phyloP scores from a whole-genome alignment of 2,888 invertebrate species.

The Cyrtodaria siliqua region DNA sequence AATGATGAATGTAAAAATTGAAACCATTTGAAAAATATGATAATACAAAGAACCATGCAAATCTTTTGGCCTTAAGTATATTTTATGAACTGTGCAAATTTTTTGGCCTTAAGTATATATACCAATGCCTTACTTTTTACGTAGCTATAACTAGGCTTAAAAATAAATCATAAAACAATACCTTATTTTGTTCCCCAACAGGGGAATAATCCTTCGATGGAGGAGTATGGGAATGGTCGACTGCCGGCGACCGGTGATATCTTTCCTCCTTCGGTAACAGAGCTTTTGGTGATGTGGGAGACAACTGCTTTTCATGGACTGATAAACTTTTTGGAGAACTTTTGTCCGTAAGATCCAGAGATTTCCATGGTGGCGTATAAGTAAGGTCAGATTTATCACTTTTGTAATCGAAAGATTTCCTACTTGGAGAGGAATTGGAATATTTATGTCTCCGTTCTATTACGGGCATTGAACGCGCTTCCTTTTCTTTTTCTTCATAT shows the following conservation, averaged over 20 bases:
- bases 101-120: too few species aligned
- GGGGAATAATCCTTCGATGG: too few species aligned
- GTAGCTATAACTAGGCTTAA: too few species aligned
- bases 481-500: conserved; percentile 63
- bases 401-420: conserved; percentile 19
- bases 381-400: background rate
- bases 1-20: too few species aligned
- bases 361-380: conserved; percentile 38
- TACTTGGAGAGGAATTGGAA: background rate
- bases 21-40: too few species aligned
- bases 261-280: conserved; percentile 49
- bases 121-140: too few species aligned
- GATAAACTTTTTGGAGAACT: conserved; percentile 28
- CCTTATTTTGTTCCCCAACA: too few species aligned
- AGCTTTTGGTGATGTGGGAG: conserved; percentile 57
- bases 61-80: too few species aligned
- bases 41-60: too few species aligned
- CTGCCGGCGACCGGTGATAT: background rate
- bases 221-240: background rate
- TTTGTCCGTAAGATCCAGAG: conserved; percentile 53
- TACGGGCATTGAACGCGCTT: conserved; percentile 41
- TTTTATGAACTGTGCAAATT: too few species aligned
- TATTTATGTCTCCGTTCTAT: conserved; percentile 37
- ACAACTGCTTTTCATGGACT: conserved; percentile 27
- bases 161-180: too few species aligned